Conservation (phyloP, 2,797 vertebrate genomes). For the Capromys pilorides region DNA sequence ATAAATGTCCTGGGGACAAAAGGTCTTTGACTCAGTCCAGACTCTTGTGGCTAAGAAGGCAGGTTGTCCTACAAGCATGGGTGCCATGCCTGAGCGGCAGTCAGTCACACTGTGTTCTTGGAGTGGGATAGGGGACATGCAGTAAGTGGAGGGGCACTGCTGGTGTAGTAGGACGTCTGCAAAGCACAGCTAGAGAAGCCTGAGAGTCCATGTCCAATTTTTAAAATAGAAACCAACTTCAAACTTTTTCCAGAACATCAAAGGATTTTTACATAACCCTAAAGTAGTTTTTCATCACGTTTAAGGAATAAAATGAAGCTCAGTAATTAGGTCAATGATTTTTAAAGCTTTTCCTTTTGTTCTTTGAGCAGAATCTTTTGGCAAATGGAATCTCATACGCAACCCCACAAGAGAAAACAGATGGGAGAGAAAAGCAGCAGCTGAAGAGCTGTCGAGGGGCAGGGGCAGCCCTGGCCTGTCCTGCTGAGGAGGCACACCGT, state of each 20-base stretch:
- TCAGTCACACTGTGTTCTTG: neutral
- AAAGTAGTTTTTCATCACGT: conserved; percentile 16
- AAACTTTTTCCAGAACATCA: neutral
- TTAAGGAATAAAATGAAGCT: conserved; percentile 37
- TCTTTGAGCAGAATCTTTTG: conserved; percentile 12
- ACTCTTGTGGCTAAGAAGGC: neutral
- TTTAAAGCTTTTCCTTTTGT: conserved; percentile 1
- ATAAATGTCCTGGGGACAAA: conserved; percentile 21
- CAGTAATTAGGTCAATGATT: conserved; percentile 13
- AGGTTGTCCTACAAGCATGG: neutral
- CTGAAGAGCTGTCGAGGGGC: neutral
- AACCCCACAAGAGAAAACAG: neutral
- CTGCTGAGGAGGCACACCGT: neutral
- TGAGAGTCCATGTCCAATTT: neutral
- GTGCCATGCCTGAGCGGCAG: neutral
- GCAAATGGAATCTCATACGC: neutral
- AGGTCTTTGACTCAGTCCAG: neutral
- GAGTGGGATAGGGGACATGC: neutral
- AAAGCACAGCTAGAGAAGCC: conserved; percentile 4
- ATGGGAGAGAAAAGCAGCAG: neutral
- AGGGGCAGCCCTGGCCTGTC: neutral
- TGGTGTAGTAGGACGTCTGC: neutral
- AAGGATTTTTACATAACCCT: neutral
- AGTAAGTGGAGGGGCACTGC: neutral
- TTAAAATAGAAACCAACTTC: conserved; percentile 26